Evolutionary conservation across 2,797 vertebrate species (phyloP).

Genomic region (Thripadectes ignobilis): DNA sequence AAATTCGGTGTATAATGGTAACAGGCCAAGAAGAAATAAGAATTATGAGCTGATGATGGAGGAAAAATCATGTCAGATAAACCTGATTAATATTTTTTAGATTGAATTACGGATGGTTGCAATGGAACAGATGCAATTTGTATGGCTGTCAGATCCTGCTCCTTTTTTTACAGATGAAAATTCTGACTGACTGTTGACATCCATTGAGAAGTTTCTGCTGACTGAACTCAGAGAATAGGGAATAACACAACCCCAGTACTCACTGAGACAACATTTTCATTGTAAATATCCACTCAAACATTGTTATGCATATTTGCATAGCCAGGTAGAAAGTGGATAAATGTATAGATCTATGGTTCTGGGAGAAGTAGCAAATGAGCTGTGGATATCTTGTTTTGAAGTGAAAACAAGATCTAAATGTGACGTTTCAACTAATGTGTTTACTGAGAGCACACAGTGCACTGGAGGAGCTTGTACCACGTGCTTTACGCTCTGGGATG

Average conservation of each 20-base stretch:
- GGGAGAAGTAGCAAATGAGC: background rate
- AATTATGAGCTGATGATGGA: background rate
- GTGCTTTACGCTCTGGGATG: background rate
- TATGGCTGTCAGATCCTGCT: constrained; percentile 39
- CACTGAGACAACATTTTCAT: background rate
- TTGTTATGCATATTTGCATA: background rate
- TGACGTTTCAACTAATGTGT: background rate
- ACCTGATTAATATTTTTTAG: constrained; percentile 47
- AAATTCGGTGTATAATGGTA: background rate
- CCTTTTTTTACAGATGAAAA: constrained; percentile 26
- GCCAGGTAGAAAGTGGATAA: background rate
- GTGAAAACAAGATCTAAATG: background rate
- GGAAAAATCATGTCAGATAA: constrained; percentile 35
- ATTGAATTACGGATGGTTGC: constrained; percentile 45
- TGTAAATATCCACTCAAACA: background rate
- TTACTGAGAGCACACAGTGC: background rate
- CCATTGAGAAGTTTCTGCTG: background rate
- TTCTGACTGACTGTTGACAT: background rate
- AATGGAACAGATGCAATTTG: constrained; percentile 42
- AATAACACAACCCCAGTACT: background rate
- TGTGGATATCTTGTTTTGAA: background rate
- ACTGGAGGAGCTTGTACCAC: background rate
- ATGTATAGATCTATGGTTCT: background rate
- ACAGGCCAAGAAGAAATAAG: constrained; percentile 11
- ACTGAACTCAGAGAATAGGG: background rate